These are phyloP conservation scores for Eptesicus fuscus DNA, from an alignment of 2,113 vertebrate species.

Conservation along the genomic window DNA sequence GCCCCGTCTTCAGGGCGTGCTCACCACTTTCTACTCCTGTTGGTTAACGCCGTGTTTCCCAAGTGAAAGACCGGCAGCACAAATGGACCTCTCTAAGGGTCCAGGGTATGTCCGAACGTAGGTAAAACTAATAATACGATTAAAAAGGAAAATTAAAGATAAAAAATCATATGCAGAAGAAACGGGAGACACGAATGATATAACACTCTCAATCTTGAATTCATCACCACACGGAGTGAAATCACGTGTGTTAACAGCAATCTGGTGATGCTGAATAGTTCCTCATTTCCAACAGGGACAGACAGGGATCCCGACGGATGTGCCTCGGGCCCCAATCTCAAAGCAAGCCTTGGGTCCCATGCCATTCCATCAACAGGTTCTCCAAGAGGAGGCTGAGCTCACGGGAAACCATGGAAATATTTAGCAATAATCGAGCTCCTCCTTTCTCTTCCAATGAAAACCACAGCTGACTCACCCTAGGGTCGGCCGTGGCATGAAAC, in stretches of 20 bases:
- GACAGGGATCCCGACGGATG: not conserved
- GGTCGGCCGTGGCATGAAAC: not conserved
- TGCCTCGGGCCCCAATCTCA: not conserved
- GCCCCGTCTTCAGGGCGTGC: not conserved
- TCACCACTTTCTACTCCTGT: not conserved
- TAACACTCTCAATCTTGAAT: not conserved
- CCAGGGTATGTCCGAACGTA: not conserved
- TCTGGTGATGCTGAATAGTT: not conserved
- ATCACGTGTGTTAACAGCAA: not conserved
- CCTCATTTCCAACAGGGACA: not conserved
- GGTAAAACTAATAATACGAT: constrained; percentile 28
- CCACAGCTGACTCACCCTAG: not conserved
- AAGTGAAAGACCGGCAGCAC: not conserved
- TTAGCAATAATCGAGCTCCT: not conserved
- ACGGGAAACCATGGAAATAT: not conserved
- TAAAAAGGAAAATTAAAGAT: constrained; percentile 27
- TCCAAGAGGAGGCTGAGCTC: not conserved
- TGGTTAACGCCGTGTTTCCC: not conserved
- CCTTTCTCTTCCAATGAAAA: not conserved
- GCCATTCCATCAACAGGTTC: not conserved
- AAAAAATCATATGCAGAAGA: not conserved
- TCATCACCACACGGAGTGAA: not conserved
- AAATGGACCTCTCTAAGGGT: not conserved
- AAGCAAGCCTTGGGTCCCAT: not conserved
- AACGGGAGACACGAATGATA: not conserved